A percentile compares a stretch with the other conserved stretches of the same genome.
Conservation (phyloP, 2,888 invertebrate species). For the Crepidodera aurea region DNA sequence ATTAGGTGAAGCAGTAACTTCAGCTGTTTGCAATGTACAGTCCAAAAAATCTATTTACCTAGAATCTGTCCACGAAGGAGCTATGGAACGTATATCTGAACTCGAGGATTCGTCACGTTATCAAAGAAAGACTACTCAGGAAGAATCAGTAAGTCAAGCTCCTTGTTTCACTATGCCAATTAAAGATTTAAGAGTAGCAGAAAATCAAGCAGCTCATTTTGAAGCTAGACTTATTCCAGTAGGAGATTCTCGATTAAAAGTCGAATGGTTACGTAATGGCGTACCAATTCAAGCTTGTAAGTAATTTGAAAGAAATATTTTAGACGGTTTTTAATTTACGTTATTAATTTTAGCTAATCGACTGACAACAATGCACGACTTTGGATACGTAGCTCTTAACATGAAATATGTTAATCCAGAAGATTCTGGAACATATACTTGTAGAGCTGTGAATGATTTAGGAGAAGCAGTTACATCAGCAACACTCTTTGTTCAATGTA, state of each 20-base stretch:
- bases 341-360: conserved; percentile 75
- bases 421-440: conserved; percentile 96
- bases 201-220: conserved; percentile 93
- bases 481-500: conserved; percentile 86
- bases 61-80: conserved; percentile 89
- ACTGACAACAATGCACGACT: conserved; percentile 94
- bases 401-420: conserved; percentile 95
- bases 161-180: conserved; percentile 93
- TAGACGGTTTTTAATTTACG: not conserved
- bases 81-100: conserved; percentile 80
- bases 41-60: conserved; percentile 84
- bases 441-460: conserved; percentile 89
- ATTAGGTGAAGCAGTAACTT: conserved; percentile 91
- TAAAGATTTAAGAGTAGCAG: conserved; percentile 83
- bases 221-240: conserved; percentile 94
- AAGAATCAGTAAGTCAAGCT: conserved; percentile 84
- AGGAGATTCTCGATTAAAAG: conserved; percentile 89
- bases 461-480: conserved; percentile 96
- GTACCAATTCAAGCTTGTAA: conserved; percentile 89
- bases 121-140: conserved; percentile 76
- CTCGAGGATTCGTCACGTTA: conserved; percentile 82
- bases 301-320: conserved; percentile 49
- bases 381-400: conserved; percentile 95
- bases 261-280: conserved; percentile 93
- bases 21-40: conserved; percentile 84